These are phyloP conservation scores for Chlorodrepanis virens DNA, from an alignment of 2,113 vertebrate genomes.

Conservation along the genomic window DNA sequence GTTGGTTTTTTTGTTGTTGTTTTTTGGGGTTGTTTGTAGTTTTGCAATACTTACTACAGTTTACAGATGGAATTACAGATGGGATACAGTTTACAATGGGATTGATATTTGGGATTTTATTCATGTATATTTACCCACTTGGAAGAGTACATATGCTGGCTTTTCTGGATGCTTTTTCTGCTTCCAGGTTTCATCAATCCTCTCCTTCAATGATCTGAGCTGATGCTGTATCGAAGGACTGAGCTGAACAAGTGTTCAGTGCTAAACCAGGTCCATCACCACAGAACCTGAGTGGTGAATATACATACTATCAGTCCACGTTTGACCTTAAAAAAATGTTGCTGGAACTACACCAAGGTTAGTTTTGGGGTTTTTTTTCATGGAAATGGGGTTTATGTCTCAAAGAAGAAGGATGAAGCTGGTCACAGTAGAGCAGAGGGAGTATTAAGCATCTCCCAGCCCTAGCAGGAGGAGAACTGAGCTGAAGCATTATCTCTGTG, in stretches of 20 bases:
- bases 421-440: background rate
- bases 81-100: background rate
- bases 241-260: background rate
- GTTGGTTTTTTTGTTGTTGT: too few species aligned
- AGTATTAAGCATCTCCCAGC: background rate
- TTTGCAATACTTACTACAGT: background rate
- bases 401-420: background rate
- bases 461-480: background rate
- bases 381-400: background rate
- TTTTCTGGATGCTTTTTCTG: background rate
- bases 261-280: background rate
- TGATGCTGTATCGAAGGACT: background rate
- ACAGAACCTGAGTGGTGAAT: background rate
- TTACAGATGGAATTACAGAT: background rate
- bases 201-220: background rate
- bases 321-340: background rate
- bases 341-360: background rate
- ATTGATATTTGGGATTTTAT: background rate
- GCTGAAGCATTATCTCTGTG: background rate
- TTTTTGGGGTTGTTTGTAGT: background rate
- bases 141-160: background rate
- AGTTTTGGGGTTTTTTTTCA: accelerated
- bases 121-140: background rate
- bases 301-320: background rate
- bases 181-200: background rate